A percentile compares a stretch with the other conserved stretches of the same genome.
phyloP scores from a whole-genome alignment of 1,140 invertebrate species.

The Bombus soroeensis region DNA sequence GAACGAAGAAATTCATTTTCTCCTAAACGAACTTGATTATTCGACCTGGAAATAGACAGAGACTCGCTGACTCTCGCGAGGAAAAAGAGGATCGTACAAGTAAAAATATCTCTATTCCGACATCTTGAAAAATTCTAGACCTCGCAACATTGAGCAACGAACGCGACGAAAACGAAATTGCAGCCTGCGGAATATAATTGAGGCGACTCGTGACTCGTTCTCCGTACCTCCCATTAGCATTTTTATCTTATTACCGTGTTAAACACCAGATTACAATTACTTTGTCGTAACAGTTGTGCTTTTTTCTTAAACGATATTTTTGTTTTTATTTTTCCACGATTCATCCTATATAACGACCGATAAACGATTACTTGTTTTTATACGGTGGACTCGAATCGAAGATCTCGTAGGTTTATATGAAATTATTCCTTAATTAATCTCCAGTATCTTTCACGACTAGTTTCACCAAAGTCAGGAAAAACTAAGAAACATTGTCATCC shows the following conservation, averaged over 20 bases:
- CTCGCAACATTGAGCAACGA: too few species aligned
- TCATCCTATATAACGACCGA: background rate
- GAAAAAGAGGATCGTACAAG: too few species aligned
- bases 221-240: background rate
- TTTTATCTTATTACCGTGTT: background rate
- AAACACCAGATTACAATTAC: background rate
- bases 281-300: background rate
- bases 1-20: slow-evolving; percentile 27
- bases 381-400: too few species aligned
- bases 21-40: slow-evolving; percentile 14
- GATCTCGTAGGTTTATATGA: too few species aligned
- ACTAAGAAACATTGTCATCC: too few species aligned
- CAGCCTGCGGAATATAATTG: background rate
- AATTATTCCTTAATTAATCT: too few species aligned
- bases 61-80: background rate
- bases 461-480: too few species aligned
- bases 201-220: background rate
- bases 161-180: slow-evolving; percentile 12
- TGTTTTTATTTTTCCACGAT: too few species aligned
- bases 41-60: background rate
- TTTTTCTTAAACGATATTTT: background rate
- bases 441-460: too few species aligned
- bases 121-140: background rate
- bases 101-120: background rate
- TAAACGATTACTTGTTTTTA: too few species aligned